phyloP scores from a whole-genome alignment of 1,140 invertebrate species.

The Leucophenga varia region DNA sequence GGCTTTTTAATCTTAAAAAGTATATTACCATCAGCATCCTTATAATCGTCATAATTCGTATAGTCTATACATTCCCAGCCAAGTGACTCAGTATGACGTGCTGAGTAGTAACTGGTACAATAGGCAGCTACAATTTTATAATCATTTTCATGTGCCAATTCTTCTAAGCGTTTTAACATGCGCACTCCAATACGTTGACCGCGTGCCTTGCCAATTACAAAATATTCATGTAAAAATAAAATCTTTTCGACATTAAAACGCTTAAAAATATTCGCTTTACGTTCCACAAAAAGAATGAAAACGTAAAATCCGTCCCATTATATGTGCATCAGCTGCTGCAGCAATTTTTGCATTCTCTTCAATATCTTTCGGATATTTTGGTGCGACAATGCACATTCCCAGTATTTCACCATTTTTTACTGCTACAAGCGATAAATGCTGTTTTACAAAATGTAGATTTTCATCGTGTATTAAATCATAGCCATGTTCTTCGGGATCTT shows the following conservation, averaged over 20 bases:
- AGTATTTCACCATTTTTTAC: no score
- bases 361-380: no score
- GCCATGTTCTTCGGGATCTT: no score
- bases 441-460: no score
- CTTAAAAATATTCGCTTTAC: conserved; percentile 20
- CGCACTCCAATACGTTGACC: conserved; percentile 23
- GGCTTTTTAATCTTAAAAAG: no score
- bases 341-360: no score
- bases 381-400: no score
- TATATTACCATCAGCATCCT: no score
- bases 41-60: no score
- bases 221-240: conserved; percentile 28
- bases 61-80: conserved; percentile 27
- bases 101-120: conserved; percentile 26
- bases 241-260: conserved; percentile 10
- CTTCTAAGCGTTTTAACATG: conserved; percentile 21
- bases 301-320: conserved; percentile 15
- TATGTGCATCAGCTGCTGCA: conserved; percentile 8
- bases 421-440: no score
- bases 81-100: conserved; percentile 19
- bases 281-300: conserved; percentile 14
- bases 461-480: no score
- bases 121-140: conserved; percentile 27
- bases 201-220: conserved; percentile 17
- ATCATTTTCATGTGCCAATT: conserved; percentile 19